Conservation (phyloP, 2,113 vertebrate genomes). For the Python bivittatus region DNA sequence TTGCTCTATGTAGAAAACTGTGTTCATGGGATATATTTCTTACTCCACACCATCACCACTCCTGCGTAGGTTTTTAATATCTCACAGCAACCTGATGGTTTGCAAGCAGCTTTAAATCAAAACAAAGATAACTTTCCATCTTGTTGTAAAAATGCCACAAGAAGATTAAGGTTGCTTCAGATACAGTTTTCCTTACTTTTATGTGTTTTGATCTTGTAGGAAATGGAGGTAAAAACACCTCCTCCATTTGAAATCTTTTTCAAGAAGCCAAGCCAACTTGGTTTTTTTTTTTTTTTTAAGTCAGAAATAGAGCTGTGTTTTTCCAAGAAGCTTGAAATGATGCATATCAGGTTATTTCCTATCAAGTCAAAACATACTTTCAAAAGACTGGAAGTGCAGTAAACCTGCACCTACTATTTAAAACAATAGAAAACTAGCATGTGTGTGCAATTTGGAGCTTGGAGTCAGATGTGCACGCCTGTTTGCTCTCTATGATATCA, state of each 20-base stretch:
- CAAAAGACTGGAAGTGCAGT: background rate
- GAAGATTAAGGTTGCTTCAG: constrained; percentile 6
- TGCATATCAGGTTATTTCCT: background rate
- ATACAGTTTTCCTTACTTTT: constrained; percentile 23
- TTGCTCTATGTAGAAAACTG: constrained; percentile 37
- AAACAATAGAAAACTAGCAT: background rate
- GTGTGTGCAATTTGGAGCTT: background rate
- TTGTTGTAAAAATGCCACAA: constrained; percentile 27
- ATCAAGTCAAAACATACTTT: background rate
- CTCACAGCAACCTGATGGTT: constrained; percentile 41
- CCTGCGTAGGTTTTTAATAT: constrained; percentile 54
- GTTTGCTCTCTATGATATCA: background rate
- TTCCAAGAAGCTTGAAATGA: background rate
- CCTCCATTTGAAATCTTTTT: accelerated
- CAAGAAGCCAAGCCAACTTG: background rate
- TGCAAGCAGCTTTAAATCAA: constrained; percentile 20
- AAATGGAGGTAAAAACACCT: constrained; percentile 16
- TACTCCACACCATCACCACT: constrained; percentile 37
- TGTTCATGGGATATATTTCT: constrained; percentile 32
- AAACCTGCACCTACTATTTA: background rate
- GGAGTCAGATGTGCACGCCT: background rate
- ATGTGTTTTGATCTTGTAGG: constrained; percentile 21
- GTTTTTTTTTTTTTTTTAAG: accelerated
- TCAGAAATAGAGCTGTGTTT: background rate
- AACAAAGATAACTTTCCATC: constrained; percentile 47